Base-by-base conservation (phyloP, 1,140 invertebrate genomes). In the Pemphigus obesinymphae region DNA sequence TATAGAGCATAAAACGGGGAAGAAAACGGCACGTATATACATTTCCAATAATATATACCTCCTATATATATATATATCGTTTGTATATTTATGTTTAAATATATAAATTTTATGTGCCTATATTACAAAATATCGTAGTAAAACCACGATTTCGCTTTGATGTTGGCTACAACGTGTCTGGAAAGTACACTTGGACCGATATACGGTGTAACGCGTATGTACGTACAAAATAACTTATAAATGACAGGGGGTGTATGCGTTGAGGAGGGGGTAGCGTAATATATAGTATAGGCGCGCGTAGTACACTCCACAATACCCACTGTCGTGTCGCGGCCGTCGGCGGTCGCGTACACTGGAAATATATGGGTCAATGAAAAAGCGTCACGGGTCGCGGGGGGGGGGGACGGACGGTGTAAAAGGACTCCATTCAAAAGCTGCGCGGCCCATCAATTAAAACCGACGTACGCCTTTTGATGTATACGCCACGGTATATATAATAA, bases 311-410 rank as follows among this genome's bases (percentile, higher is more conserved):
- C 0, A 37, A 10, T 40, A 40, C 10, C n/a, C n/a, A n/a, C n/a
- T 40, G 37, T 40, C 8, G 10, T 45, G 10, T 45, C 1, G 43
- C 13, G 8, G 10, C 13, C 43, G 43, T 45, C 43, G 37, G 3
- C 37, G 37, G 3, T n/a, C 37, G 34, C 29, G 17, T 23, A 20
- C 45, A 37, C 45, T 50, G 73, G 15, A 78, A 58, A 78, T 78
- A 40, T 45, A n/a, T n/a, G 76, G 76, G 76, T 80, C 76, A 61
- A 80, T 63, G 76, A 63, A 80, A 80, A 43, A 1, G n/a, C 43
- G 43, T 45, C 5, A 45, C 31, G 31, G n/a, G 4, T 8, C 34
- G 0, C 20, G 7, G 23, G n/a, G 6, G 7, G 3, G 10, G 26
- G 34, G 29, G 2, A n/a, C n/a, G n/a, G n/a, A n/a, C n/a, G n/a